Base-by-base conservation (phyloP, 2,888 invertebrate genomes). In the Eupithecia abbreviata region DNA sequence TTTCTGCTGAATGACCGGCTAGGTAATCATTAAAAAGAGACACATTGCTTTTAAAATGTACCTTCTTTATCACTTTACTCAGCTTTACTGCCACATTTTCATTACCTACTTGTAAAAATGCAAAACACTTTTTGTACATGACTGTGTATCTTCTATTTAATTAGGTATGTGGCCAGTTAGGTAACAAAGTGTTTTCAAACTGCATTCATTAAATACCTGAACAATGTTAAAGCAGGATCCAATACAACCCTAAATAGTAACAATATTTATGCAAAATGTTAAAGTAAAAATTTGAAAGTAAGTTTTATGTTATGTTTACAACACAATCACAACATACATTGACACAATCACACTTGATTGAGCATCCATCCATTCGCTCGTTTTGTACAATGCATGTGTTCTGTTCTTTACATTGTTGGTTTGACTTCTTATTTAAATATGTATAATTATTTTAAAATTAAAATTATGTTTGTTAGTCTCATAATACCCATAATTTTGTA, bases 401-500 rank as follows among this genome's bases (percentile, higher is more conserved):
- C 47, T 47, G 13, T 13, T 49, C 13, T 49, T 49, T 13, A 49
- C 13, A 13, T 55, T 55, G 51, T 15, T 55, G 6, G n/a, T n/a
- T 55, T n/a, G 5, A 30, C 30, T 18, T 62, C 62, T 30, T 30
- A 30, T 30, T 30, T 30, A 30, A 62, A 10, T 30, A 30, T 13
- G 3, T 41, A 12, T 65, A 41, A 65, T 65, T 65, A 65, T 30
- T 65, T 41, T 65, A 13, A 65, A 65, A 65, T 41, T 6, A 13
- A 13, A 65, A 13, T 65, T 41, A 15, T 30, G n/a, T 55, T 55
- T 55, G 18, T n/a, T 18, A 58, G 18, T 9, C 18, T 58, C 18
- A 58, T 58, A 55, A 18, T 18, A 55, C 55, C n/a, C 9, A 18
- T 18, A 18, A 66, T 66, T 66, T 66, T 66, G 66, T 66, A 66